Conservation (phyloP, 2,113 vertebrate species). For the Brachirus orientalis region DNA sequence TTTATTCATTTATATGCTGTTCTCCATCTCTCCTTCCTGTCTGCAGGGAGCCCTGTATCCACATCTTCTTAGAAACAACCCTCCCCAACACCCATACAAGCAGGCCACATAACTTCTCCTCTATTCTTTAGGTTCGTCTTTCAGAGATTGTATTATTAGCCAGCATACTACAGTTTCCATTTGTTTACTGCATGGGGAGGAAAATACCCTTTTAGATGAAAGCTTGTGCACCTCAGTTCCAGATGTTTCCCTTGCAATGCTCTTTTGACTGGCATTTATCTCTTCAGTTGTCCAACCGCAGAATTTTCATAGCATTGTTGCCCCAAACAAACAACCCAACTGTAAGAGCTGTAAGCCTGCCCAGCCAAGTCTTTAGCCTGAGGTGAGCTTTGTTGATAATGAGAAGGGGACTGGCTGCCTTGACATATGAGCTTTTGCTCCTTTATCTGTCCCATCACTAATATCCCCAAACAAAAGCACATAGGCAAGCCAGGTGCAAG, state of each 20-base stretch:
- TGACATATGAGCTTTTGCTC: conserved; percentile 63
- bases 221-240: conserved; percentile 36
- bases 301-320: conserved; percentile 61
- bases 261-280: conserved; percentile 41
- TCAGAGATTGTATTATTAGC: conserved; percentile 30
- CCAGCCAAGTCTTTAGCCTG: conserved; percentile 63
- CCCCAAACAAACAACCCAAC: conserved; percentile 73
- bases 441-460: conserved; percentile 62
- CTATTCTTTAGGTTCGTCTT: conserved; percentile 42
- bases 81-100: conserved; percentile 20
- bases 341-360: conserved; percentile 61
- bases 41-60: conserved; percentile 21
- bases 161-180: conserved; percentile 28
- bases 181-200: conserved; percentile 35
- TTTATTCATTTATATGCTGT: conserved; percentile 8
- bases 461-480: conserved; percentile 72
- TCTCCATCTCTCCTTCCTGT: neutral
- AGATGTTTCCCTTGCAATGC: conserved; percentile 54
- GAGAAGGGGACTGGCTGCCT: conserved; percentile 37
- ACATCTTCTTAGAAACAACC: conserved; percentile 25
- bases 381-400: conserved; percentile 58
- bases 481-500: conserved; percentile 53
- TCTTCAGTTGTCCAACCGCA: conserved; percentile 44
- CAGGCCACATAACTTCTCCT: conserved; percentile 31
- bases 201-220: conserved; percentile 49